A percentile compares a stretch with the other conserved stretches of the same genome.
These are phyloP conservation scores for Brachionus sp. DNA, from an alignment of 1,140 invertebrate genomes.

Conservation along the genomic window DNA sequence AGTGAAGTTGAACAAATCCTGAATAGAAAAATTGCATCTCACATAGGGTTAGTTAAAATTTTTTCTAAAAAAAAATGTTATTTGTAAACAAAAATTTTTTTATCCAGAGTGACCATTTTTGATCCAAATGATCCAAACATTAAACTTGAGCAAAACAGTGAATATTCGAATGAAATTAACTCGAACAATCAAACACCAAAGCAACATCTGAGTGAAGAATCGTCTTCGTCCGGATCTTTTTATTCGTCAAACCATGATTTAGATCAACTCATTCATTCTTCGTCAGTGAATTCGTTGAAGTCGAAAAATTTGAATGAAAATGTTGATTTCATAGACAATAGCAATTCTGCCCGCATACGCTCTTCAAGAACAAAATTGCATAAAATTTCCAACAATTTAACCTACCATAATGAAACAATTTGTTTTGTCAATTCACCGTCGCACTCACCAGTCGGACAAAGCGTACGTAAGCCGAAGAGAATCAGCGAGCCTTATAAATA, in stretches of 20 bases:
- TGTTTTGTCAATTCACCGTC: conserved; percentile 20
- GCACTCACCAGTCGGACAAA: background rate
- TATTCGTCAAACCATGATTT: background rate
- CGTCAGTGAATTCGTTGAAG: background rate
- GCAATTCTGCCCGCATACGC: background rate
- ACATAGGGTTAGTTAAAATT: background rate
- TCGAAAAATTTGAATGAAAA: conserved; percentile 7
- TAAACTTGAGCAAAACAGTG: background rate
- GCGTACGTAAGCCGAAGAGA: background rate
- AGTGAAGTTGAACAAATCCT: conserved; percentile 11
- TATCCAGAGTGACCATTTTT: background rate
- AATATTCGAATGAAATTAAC: background rate
- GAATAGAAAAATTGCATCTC: background rate
- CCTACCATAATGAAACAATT: conserved; percentile 15
- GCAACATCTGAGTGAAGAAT: background rate
- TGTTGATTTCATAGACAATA: conserved; percentile 34
- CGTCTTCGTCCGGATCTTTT: background rate
- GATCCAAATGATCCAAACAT: background rate
- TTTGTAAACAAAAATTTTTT: background rate
- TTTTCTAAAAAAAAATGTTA: background rate
- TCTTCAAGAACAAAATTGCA: background rate
- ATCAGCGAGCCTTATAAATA: conserved; percentile 27
- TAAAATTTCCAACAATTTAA: conserved; percentile 4
- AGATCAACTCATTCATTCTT: background rate
- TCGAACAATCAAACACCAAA: background rate